These are phyloP conservation scores for Trachelipus rathkii DNA, from an alignment of 1,140 invertebrate genomes.

Conservation along the genomic window DNA sequence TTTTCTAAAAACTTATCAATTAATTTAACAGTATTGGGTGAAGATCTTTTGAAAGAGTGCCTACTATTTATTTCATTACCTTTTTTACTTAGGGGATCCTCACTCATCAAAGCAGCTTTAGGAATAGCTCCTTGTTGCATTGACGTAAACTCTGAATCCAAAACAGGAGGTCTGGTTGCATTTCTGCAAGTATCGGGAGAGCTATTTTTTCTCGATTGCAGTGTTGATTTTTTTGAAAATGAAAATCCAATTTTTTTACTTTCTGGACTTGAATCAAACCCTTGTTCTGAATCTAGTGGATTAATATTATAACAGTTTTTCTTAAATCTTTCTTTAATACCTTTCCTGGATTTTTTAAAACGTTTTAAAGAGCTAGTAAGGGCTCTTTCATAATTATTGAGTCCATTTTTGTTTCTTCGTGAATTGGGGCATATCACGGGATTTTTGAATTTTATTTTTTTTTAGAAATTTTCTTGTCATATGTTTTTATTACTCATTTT, in stretches of 20 bases:
- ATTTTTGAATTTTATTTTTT: too few species aligned
- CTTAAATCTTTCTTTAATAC: not conserved
- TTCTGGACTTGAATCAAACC: not conserved
- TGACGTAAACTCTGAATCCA: not conserved
- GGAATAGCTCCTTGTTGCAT: not conserved
- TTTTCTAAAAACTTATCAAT: not conserved
- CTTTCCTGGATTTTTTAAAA: not conserved
- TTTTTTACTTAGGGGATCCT: not conserved
- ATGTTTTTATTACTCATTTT: too few species aligned
- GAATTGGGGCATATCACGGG: too few species aligned
- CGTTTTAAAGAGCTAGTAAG: not conserved
- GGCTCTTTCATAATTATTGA: too few species aligned
- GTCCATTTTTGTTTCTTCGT: too few species aligned
- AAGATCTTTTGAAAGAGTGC: not conserved
- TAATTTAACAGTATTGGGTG: not conserved
- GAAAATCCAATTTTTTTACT: not conserved
- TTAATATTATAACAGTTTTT: not conserved
- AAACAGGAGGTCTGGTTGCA: not conserved
- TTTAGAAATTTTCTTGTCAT: too few species aligned
- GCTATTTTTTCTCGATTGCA: not conserved
- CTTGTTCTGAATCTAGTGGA: not conserved
- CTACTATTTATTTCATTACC: not conserved
- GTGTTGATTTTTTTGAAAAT: not conserved
- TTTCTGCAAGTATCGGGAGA: not conserved
- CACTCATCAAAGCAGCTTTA: not conserved